Percentiles rank a stretch among this genome's conserved stretches.
These are phyloP conservation scores for Lycocorax pyrrhopterus DNA, from an alignment of 2,113 vertebrate genomes.

Conservation along the genomic window DNA sequence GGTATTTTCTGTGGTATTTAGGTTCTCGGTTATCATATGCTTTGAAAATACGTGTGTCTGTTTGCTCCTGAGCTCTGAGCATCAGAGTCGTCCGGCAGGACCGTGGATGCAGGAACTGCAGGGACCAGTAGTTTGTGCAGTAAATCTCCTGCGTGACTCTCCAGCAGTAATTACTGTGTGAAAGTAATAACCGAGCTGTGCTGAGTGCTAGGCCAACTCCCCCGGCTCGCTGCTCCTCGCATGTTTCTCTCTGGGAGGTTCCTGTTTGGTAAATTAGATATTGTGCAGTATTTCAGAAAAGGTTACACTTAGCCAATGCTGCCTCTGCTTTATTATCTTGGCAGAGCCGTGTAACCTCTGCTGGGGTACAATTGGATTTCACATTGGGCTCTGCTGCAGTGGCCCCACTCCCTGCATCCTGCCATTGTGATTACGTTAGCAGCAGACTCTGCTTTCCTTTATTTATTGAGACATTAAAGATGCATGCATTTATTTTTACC, in stretches of 20 bases:
- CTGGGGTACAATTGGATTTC: constrained; percentile 30
- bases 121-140: constrained; percentile 23
- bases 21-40: rapidly evolving
- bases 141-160: constrained; percentile 56
- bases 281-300: constrained; percentile 63
- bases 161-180: constrained; percentile 66
- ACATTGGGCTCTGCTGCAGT: constrained; percentile 3
- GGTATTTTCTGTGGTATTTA: background rate
- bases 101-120: constrained; percentile 15
- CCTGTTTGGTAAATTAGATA: constrained; percentile 68
- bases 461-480: constrained; percentile 65
- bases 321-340: constrained; percentile 60
- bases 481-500: constrained; percentile 63
- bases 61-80: background rate
- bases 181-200: constrained; percentile 58
- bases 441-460: constrained; percentile 41
- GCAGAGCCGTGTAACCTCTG: constrained; percentile 39
- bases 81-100: background rate
- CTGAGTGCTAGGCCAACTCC: constrained; percentile 17
- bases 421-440: constrained; percentile 51
- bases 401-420: constrained; percentile 14
- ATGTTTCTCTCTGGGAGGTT: constrained; percentile 45
- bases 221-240: constrained; percentile 42
- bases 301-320: constrained; percentile 45
- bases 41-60: background rate